Percentiles rank a stretch among this genome's conserved stretches.
phyloP scores from a whole-genome alignment of 2,797 vertebrate genomes.

The Poecilia gillii region DNA sequence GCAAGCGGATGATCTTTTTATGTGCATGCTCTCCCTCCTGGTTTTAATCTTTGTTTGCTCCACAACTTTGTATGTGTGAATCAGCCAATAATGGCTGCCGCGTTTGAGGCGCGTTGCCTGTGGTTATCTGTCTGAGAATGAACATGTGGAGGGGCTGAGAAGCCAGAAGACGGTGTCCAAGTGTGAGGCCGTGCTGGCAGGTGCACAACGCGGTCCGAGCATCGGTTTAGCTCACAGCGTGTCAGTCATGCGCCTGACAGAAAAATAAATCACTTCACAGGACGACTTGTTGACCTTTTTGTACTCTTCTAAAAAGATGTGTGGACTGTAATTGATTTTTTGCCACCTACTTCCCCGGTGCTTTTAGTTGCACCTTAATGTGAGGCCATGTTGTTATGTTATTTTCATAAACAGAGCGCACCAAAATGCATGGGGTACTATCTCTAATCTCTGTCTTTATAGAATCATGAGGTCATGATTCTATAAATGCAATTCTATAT shows the following conservation, averaged over 20 bases:
- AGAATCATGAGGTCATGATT: background rate
- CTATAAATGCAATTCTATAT: background rate
- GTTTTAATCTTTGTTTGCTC: constrained; percentile 36
- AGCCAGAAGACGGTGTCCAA: constrained; percentile 36
- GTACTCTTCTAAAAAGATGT: background rate
- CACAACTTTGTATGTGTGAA: constrained; percentile 32
- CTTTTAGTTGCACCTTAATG: background rate
- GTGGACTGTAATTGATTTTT: background rate
- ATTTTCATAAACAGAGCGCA: background rate
- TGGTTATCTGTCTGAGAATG: constrained; percentile 43
- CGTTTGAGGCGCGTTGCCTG: constrained; percentile 32
- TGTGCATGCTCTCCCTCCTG: constrained; percentile 5
- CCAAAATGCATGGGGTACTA: background rate
- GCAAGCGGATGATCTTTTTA: background rate
- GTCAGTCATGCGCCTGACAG: constrained; percentile 8
- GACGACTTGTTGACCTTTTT: background rate
- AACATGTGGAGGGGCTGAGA: constrained; percentile 40
- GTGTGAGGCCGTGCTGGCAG: constrained; percentile 31
- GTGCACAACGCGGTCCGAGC: constrained; percentile 9
- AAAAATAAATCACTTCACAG: background rate
- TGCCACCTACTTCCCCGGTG: background rate
- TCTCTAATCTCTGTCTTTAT: background rate
- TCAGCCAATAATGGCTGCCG: constrained; percentile 36
- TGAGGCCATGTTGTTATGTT: background rate
- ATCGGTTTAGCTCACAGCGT: constrained; percentile 17